Percentiles rank a stretch among this genome's conserved stretches.
Evolutionary conservation across 2,113 vertebrate genomes (phyloP).

Genomic region (Hydrochoerus hydrochaeris): DNA sequence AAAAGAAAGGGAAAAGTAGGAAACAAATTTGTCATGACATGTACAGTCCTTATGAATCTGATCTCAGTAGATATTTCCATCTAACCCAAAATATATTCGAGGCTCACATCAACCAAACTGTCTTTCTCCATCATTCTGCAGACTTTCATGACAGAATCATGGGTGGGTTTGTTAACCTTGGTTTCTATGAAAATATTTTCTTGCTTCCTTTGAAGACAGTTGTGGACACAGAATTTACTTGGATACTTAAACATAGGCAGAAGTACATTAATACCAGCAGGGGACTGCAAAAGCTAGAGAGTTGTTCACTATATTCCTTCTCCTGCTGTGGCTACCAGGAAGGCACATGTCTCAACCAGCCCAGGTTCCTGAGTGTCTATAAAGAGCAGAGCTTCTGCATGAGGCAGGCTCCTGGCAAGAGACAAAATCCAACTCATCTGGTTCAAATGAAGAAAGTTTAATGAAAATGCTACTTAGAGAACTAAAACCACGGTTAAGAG

Average conservation of each 20-base stretch:
- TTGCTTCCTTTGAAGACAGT: neutral
- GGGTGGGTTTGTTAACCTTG: neutral
- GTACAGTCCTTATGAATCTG: fast-evolving
- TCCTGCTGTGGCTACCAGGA: neutral
- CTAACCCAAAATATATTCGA: neutral
- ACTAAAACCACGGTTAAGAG: neutral
- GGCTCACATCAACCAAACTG: neutral
- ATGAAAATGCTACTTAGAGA: neutral
- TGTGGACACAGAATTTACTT: fast-evolving
- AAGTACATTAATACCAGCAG: neutral
- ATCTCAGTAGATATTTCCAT: neutral
- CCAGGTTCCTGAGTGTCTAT: neutral
- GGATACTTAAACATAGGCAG: neutral
- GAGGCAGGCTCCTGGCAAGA: neutral
- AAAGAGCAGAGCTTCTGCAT: neutral
- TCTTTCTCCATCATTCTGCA: neutral
- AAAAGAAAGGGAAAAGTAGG: neutral
- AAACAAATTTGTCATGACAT: neutral
- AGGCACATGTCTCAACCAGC: neutral
- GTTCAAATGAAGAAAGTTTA: neutral
- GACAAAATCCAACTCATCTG: neutral
- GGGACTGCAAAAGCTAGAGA: neutral
- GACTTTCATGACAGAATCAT: neutral
- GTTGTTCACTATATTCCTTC: neutral
- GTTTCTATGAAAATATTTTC: constrained; percentile 1